phyloP scores from a whole-genome alignment of 2,113 vertebrate species.

The Hyperopisus bebe region DNA sequence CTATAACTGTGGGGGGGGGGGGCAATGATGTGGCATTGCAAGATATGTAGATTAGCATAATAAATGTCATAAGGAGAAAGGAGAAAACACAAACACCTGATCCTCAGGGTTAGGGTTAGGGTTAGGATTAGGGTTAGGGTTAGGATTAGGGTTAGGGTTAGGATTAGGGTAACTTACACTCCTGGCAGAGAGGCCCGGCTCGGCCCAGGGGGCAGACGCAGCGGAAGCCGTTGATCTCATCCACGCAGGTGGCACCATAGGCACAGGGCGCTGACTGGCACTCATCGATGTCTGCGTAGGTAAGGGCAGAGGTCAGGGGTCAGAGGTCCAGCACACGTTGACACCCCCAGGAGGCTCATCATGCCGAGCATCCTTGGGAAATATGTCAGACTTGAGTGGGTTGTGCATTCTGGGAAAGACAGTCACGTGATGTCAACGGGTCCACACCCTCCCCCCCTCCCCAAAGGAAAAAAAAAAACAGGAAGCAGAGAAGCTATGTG shows the following conservation, averaged over 20 bases:
- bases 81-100: not conserved
- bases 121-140: too few relatives aligned
- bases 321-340: not conserved
- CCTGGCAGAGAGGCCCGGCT: slow-evolving; percentile 74
- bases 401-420: not conserved
- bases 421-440: not conserved
- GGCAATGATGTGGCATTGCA: not conserved
- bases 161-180: slow-evolving; percentile 65
- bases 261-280: slow-evolving; percentile 90
- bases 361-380: not conserved
- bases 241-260: slow-evolving; percentile 83
- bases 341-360: not conserved
- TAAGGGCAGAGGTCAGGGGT: not conserved
- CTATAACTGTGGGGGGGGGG: slow-evolving; percentile 60
- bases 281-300: slow-evolving; percentile 79
- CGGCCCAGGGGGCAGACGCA: slow-evolving; percentile 80
- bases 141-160: not conserved
- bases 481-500: slow-evolving; percentile 2
- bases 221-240: slow-evolving; percentile 81
- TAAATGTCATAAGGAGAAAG: not conserved
- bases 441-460: not conserved
- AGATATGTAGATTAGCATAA: not conserved
- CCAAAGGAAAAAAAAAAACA: not conserved
- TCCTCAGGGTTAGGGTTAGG: not conserved
- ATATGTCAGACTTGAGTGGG: not conserved